phyloP scores from a whole-genome alignment of 1,140 invertebrate species.

The Phortica variegata region DNA sequence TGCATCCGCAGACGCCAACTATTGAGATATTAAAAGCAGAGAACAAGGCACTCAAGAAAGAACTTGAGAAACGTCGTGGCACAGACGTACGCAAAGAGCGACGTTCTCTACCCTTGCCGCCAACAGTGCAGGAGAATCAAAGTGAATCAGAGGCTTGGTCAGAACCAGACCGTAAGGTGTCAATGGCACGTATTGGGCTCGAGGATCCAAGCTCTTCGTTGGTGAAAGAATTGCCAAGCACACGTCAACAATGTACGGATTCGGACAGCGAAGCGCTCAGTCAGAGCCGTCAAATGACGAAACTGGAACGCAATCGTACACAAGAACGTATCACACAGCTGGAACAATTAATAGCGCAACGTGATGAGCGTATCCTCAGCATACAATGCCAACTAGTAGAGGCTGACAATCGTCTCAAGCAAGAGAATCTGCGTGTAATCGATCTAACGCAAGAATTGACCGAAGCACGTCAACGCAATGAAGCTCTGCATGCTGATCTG shows the following conservation, averaged over 20 bases:
- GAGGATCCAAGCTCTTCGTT: constrained; percentile 34
- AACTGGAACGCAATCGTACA: constrained; percentile 41
- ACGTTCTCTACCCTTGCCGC: constrained; percentile 28
- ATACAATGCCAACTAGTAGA: constrained; percentile 57
- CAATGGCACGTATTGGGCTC: constrained; percentile 73
- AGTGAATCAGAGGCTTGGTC: constrained; percentile 83
- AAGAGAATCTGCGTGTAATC: constrained; percentile 58
- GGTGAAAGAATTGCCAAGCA: constrained; percentile 17
- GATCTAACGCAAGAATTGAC: constrained; percentile 42
- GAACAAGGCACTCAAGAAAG: constrained; percentile 57
- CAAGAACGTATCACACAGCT: constrained; percentile 59
- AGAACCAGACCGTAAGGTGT: constrained; percentile 78
- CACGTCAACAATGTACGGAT: constrained; percentile 29
- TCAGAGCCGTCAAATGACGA: constrained; percentile 21
- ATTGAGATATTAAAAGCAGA: constrained; percentile 57
- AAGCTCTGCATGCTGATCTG: constrained; percentile 46
- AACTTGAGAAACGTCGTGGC: constrained; percentile 50
- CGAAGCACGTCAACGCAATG: constrained; percentile 32
- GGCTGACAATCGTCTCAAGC: constrained; percentile 48
- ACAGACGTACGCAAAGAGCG: constrained; percentile 30
- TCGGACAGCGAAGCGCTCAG: constrained; percentile 40
- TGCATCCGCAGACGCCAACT: constrained; percentile 25
- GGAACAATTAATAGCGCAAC: constrained; percentile 59
- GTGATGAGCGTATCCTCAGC: constrained; percentile 52
- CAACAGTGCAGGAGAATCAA: constrained; percentile 58